These are phyloP conservation scores for Latrodectus elegans DNA, from an alignment of 2,888 invertebrate species.

Conservation along the genomic window DNA sequence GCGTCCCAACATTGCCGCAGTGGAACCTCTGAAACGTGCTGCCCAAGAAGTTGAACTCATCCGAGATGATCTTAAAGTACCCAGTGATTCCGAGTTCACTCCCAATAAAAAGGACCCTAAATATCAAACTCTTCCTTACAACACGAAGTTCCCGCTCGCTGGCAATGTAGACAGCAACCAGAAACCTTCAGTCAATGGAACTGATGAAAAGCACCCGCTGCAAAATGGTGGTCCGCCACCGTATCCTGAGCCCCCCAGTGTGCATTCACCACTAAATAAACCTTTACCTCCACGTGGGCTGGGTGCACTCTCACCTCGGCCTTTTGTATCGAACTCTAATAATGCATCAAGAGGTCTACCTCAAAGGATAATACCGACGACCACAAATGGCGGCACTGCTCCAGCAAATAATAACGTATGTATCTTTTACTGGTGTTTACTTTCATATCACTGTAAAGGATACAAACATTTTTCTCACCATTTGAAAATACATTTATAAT, in stretches of 20 bases:
- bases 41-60: slow-evolving; percentile 61
- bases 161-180: slow-evolving; percentile 22
- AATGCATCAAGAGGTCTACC: slow-evolving; percentile 26
- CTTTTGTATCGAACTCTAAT: slow-evolving; percentile 73
- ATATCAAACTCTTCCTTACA: slow-evolving; percentile 93
- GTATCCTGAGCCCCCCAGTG: slow-evolving; percentile 66
- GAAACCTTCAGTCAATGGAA: slow-evolving; percentile 41
- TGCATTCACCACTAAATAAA: slow-evolving; percentile 43
- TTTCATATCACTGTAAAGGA: not conserved
- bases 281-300: slow-evolving; percentile 47
- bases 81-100: slow-evolving; percentile 60
- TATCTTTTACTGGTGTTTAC: not conserved
- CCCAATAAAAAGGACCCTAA: slow-evolving; percentile 81
- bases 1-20: slow-evolving; percentile 74
- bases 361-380: slow-evolving; percentile 31
- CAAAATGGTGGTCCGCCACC: slow-evolving; percentile 65
- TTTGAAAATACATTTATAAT: too few relatives aligned
- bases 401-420: slow-evolving; percentile 50
- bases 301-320: slow-evolving; percentile 73
- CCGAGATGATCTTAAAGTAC: slow-evolving; percentile 61
- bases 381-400: slow-evolving; percentile 20
- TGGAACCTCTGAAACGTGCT: slow-evolving; percentile 75
- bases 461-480: too few relatives aligned
- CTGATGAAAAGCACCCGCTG: slow-evolving; percentile 33
- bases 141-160: slow-evolving; percentile 80